Evolutionary conservation across 2,888 invertebrate species (phyloP), one percentile per base, ranked within the genome.

Genomic region (Stenodera caucasica): DNA sequence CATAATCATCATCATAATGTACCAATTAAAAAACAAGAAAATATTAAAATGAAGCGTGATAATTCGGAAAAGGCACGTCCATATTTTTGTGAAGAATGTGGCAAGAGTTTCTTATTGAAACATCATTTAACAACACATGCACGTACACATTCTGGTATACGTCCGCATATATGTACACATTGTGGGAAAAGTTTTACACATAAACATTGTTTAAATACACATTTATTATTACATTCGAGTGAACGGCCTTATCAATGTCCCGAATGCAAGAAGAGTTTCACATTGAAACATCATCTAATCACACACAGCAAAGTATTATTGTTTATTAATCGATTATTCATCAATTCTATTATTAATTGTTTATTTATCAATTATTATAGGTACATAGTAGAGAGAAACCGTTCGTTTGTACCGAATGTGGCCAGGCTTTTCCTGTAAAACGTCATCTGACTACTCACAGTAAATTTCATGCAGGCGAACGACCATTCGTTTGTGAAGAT

Each of bases 211-310:
- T 84, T 91, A 66, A 92, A 92, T 77, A 92, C 92, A 26, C 92
- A 92, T 80, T 82, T 92, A 69, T 78, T 92, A 74, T 81, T 92
- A 70, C 92, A 92, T 79, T 91, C 90, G 40, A 89, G 91, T 32
- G 90, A 91, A 68, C 83, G 92, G 69, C 92, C 92, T 49, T 92
- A 90, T 81, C 88, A 91, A 77, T 92, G 92, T 77, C 86, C 87
- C 65, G 92, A 92, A 82, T 92, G 92, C 81, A 92, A 91, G 81
- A 92, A 92, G 82, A 90, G 91, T 63, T 92, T 92, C 75, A 92
- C 92, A 0, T 81, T 92, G 61, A 92, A 92, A 77, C 92, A 92
- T 80, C 92, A 92, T 80, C 84, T 92, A 70, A 86, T 91, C 62
- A 91, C 91, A 64, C 91, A 91, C 80, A 88, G 89, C 12, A 85